Evolutionary conservation across 2,888 invertebrate genomes (phyloP).

Genomic region (Noctua janthina): DNA sequence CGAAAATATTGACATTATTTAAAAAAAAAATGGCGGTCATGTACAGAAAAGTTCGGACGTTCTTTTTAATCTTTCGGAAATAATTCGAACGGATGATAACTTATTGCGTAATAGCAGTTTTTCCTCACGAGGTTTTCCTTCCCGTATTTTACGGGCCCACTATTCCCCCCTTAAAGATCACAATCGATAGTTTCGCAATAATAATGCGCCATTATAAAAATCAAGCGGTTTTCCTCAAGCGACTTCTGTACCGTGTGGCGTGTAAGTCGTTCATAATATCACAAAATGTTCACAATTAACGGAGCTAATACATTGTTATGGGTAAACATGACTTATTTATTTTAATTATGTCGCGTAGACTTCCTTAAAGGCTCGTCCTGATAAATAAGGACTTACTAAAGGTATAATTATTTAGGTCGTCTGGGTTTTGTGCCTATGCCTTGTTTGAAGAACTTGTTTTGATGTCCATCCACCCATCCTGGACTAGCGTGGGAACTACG

Average conservation of each 20-base stretch:
- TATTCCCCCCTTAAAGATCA: neutral
- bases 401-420: constrained; percentile 4
- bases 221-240: constrained; percentile 25
- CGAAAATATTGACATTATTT: too few species aligned
- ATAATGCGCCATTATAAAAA: constrained; percentile 35
- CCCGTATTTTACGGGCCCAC: neutral
- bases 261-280: too few species aligned
- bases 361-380: constrained; percentile 8
- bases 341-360: constrained; percentile 8
- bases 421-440: neutral
- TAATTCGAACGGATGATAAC: neutral
- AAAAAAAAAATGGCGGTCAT: too few species aligned
- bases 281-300: neutral
- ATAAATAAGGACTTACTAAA: neutral
- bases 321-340: neutral
- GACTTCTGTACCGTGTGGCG: neutral
- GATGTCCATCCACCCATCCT: neutral
- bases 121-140: neutral
- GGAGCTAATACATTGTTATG: neutral
- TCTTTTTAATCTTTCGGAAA: neutral
- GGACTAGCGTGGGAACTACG: neutral
- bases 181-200: constrained; percentile 23
- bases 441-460: neutral
- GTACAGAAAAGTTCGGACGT: too few species aligned
- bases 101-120: neutral